Evolutionary conservation across 2,797 vertebrate genomes (phyloP), one percentile per base, ranked within the genome.

Genomic region (Dicrostonyx torquatus): DNA sequence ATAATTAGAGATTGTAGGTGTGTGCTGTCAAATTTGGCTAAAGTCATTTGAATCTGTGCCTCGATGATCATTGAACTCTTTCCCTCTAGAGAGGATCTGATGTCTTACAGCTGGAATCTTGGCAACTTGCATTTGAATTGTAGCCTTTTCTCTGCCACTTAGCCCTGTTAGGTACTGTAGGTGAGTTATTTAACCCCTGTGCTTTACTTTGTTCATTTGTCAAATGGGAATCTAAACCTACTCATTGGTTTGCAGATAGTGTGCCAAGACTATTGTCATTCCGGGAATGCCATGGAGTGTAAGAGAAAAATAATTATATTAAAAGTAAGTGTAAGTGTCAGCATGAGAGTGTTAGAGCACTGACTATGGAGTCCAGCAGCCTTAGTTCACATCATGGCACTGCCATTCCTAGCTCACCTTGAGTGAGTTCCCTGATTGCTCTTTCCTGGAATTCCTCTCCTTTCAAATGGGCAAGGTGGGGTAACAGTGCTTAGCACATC

Each of bases 281-380:
- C 45, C 64, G 9, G 50, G 62, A 29, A 60, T 62, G 24, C 29
- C 31, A 14, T 20, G 45, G 70, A 76, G 66, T 72, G 11, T 45
- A 50, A 84, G 82, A 68, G 58, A 87, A 91, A 73, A 95, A 43
- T 55, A 90, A 55, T 73, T 75, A 45, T 48, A 48, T 75, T 91
- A 91, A 85, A 76, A 48, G 48, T 60, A 55, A 45, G 13, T 53
- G 0, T 79, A 60, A 31, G 29, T 50, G 50, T 79, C 70, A 14
- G 70, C n/a, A 48, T 40, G 62, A n/a, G 29, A 91, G 7, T 55
- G 40, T 55, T 76, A 15, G 70, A 48, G 58, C 20, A 1, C 34
- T 66, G 29, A 5, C 50, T 50, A 3, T 29, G 29, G 64, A 45
- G 29, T 43, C n/a, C 72, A 37, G 76, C 17, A 55, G 76, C 26